These are phyloP conservation scores for Elaphurus davidianus DNA, from an alignment of 2,113 vertebrate species.

Conservation along the genomic window DNA sequence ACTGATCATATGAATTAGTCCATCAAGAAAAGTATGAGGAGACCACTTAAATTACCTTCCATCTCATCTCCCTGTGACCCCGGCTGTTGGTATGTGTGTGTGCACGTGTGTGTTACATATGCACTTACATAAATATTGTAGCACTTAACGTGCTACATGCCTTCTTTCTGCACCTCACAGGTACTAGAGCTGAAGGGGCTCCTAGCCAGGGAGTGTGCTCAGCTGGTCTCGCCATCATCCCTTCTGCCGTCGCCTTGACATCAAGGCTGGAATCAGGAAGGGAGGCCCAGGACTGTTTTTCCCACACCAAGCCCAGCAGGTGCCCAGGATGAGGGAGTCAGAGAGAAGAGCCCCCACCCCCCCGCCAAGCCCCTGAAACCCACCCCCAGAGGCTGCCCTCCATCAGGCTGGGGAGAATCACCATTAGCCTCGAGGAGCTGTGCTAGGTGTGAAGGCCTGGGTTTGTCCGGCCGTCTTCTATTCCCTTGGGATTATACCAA, in stretches of 20 bases:
- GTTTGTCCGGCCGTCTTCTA: background rate
- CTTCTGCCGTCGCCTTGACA: rapidly evolving
- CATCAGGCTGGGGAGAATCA: background rate
- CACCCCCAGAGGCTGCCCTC: background rate
- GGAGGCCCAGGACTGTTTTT: background rate
- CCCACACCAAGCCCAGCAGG: background rate
- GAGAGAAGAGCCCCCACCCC: background rate
- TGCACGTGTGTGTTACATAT: rapidly evolving
- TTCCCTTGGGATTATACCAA: background rate
- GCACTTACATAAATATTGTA: rapidly evolving
- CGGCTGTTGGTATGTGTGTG: rapidly evolving
- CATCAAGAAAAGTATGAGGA: background rate
- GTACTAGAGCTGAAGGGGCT: background rate
- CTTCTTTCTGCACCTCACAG: background rate
- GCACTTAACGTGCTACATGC: rapidly evolving
- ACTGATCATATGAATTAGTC: too few species aligned
- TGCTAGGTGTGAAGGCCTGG: background rate
- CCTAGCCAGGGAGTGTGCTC: rapidly evolving
- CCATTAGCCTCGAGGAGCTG: rapidly evolving
- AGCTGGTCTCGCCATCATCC: too few species aligned
- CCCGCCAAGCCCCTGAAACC: background rate
- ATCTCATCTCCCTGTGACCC: rapidly evolving
- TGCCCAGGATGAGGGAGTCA: too few species aligned
- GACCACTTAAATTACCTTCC: background rate
- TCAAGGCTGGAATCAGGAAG: background rate